Evolutionary conservation across 2,888 invertebrate species (phyloP), one percentile per base, ranked within the genome.

Genomic region (Volucella inanis): DNA sequence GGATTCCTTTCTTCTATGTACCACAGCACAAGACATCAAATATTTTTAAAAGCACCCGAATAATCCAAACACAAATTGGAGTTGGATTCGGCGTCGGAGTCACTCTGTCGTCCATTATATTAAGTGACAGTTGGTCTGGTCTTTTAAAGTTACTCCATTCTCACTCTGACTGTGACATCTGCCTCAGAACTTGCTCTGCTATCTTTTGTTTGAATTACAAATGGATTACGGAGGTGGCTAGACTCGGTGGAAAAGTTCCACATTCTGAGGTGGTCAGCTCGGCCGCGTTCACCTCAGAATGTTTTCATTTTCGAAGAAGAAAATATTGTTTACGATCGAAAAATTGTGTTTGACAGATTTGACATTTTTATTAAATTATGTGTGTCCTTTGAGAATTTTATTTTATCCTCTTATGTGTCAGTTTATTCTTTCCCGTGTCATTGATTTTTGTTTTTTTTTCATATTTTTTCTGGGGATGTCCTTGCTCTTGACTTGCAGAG

Each of bases 291-390:
- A 11, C 41, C 3, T n/a, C n/a, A n/a, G n/a, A n/a, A 41, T 15
- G 55, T 38, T 55, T 61, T 52, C n/a, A 45, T 64, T 61, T 14
- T 50, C n/a, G 49, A 9, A 14, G 14, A 64, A 38, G 70, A 71
- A 75, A 78, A 83, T 72, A 78, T 82, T 81, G 80, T 76, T 80
- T 81, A 71, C 72, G 76, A 74, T 80, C 57, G 65, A 62, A 77
- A 85, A 82, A 82, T 78, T 82, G 77, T 82, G 67, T 78, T 78
- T 68, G 86, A 86, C 70, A 74, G 86, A 78, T 78, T 71, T 81
- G 86, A 86, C 86, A 74, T 64, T 86, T 86, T 86, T 86, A 86
- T 86, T 82, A 74, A 86, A 82, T 82, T 82, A 82, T 82, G 45
- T 82, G 72, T 80, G 79, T 65, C 71, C 75, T 71, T 80, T 55